Evolutionary conservation across 1,140 invertebrate species (phyloP), one percentile per base, ranked within the genome.

Genomic region (Apis dorsata): DNA sequence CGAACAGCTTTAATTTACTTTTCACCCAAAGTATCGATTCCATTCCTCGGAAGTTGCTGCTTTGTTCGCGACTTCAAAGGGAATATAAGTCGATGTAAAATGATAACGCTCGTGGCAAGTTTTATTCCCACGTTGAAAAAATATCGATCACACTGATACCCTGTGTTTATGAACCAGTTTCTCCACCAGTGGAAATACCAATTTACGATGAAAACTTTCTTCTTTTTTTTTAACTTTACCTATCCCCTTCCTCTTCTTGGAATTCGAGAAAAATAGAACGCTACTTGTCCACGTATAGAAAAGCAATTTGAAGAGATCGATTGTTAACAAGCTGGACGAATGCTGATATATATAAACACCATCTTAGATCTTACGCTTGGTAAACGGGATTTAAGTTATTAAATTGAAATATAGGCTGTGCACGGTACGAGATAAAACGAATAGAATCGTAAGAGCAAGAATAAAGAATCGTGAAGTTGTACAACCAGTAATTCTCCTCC

Each of bases 161-260:
- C 34, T 44, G 34, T 44, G 5, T 44, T 44, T 44, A 44, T 44
- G 34, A 44, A 44, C 34, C 34, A 44, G 34, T 15, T 24, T 1
- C 34, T 21, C 65, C 12, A 21, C 7, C 17, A 3, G 44, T 55
- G 21, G 10, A 72, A 44, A 72, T 11, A 13, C 70, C 8, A 15
- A 28, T 71, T 71, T 53, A 7, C 28, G 9, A 17, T 19, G 63
- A 66, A 66, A 66, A 28, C 15, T 66, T 34, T 28, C 13, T 13
- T 66, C 34, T 66, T 1, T 34, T 1, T 13, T 44, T 7, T 4
- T 69, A 15, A 12, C 34, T 21, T 69, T 8, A 2, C 34, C 7
- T 44, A 49, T 13, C 17, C 3, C 0, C 1, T 24, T n/a, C 13
- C 12, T 15, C 8, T 5, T 10, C n/a, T 49, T 3, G 8, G 3